Percentiles rank a stretch among this genome's conserved stretches.
These are phyloP conservation scores for Argopecten irradians DNA, from an alignment of 1,140 invertebrate species.

Conservation along the genomic window DNA sequence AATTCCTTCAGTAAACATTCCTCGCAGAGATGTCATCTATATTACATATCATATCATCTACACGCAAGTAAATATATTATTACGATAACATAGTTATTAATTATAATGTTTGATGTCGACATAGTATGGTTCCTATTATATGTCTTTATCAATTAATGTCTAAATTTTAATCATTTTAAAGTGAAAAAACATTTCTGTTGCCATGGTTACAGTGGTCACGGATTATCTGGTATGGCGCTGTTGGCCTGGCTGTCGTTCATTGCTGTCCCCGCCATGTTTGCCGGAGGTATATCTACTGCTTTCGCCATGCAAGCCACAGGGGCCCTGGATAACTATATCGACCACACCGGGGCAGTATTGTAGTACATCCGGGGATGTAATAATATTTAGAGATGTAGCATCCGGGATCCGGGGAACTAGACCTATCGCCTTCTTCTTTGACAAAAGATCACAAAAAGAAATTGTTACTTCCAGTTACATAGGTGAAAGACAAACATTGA, in stretches of 20 bases:
- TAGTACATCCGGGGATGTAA: not conserved
- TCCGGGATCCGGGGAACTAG: not conserved
- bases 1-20: too few species aligned
- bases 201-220: slow-evolving; percentile 65
- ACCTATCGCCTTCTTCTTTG: too few species aligned
- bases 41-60: too few species aligned
- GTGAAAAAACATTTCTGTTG: not conserved
- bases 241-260: slow-evolving; percentile 65
- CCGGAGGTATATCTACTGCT: slow-evolving; percentile 63
- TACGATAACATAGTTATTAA: too few species aligned
- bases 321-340: slow-evolving; percentile 59
- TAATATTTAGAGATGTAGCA: not conserved
- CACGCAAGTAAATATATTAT: too few species aligned
- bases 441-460: too few species aligned
- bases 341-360: slow-evolving; percentile 39
- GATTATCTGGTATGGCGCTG: slow-evolving; percentile 67
- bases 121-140: too few species aligned
- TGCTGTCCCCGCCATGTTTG: slow-evolving; percentile 71
- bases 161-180: not conserved
- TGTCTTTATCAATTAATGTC: not conserved
- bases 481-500: too few species aligned
- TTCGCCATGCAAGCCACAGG: slow-evolving; percentile 68
- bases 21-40: too few species aligned
- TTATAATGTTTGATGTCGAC: too few species aligned
- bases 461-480: too few species aligned